Percentiles rank a stretch among this genome's conserved stretches.
Evolutionary conservation across 2,888 invertebrate genomes (phyloP).

Genomic region (Nipponacmea schrenckii): DNA sequence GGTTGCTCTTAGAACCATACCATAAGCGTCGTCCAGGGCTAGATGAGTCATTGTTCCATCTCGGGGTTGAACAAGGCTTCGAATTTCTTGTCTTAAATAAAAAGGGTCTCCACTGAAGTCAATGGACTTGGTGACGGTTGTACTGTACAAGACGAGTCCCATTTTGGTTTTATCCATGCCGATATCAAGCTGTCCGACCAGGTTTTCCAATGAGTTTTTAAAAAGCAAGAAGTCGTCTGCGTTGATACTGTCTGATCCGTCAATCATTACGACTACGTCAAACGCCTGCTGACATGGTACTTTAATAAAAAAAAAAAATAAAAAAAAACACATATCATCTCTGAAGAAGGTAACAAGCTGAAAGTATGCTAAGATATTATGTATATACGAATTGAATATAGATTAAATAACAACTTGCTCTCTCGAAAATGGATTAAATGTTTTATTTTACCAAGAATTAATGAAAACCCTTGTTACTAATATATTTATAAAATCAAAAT

Average conservation of each 20-base stretch:
- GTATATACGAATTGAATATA: too few relatives aligned
- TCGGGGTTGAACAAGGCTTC: slow-evolving; percentile 27
- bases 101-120: slow-evolving; percentile 25
- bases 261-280: slow-evolving; percentile 32
- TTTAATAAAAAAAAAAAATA: slow-evolving; percentile 1
- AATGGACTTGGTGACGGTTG: slow-evolving; percentile 24
- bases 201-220: slow-evolving; percentile 24
- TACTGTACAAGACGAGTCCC: slow-evolving; percentile 32
- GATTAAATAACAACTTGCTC: too few relatives aligned
- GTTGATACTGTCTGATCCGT: slow-evolving; percentile 35
- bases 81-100: slow-evolving; percentile 18
- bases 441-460: too few relatives aligned
- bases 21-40: slow-evolving; percentile 15
- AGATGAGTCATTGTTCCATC: slow-evolving; percentile 34
- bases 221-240: slow-evolving; percentile 26
- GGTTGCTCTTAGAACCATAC: not conserved
- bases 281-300: slow-evolving; percentile 25
- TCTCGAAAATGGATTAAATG: too few relatives aligned
- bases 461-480: too few relatives aligned
- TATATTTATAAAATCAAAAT: too few relatives aligned
- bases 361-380: too few relatives aligned
- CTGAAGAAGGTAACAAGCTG: too few relatives aligned
- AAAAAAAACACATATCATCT: too few relatives aligned
- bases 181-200: slow-evolving; percentile 26
- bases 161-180: slow-evolving; percentile 30